Conservation (phyloP, 2,888 invertebrate species). For the Pardosa pseudoannulata region DNA sequence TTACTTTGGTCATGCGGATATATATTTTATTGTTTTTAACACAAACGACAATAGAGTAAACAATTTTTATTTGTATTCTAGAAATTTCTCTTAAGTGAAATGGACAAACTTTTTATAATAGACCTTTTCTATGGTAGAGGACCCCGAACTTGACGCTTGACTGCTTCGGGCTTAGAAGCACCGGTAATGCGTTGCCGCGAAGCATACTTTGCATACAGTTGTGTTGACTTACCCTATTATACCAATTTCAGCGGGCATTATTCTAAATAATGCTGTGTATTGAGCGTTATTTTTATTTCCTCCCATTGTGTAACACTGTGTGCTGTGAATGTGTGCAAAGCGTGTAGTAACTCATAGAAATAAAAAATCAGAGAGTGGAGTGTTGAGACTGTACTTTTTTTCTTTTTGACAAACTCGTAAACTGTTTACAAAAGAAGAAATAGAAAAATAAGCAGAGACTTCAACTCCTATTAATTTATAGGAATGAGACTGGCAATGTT, state of each 20-base stretch:
- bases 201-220: conserved; percentile 9
- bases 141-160: neutral
- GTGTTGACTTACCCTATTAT: conserved; percentile 10
- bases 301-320: neutral
- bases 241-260: conserved; percentile 9
- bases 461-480: no score
- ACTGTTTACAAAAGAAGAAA: no score
- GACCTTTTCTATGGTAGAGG: neutral
- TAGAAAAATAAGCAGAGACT: no score
- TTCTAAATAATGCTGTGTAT: neutral
- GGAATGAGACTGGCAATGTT: no score
- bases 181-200: neutral
- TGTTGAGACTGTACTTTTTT: no score
- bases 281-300: neutral
- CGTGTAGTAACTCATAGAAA: neutral
- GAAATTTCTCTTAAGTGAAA: no score
- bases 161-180: neutral
- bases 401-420: no score
- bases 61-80: no score
- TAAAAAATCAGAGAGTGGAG: neutral
- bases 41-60: no score
- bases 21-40: no score
- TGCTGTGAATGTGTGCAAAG: neutral
- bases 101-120: no score
- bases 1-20: no score